Percentiles rank a stretch among this genome's conserved stretches.
Evolutionary conservation across 2,797 vertebrate genomes (phyloP).

Genomic region (Labeo calbasu): DNA sequence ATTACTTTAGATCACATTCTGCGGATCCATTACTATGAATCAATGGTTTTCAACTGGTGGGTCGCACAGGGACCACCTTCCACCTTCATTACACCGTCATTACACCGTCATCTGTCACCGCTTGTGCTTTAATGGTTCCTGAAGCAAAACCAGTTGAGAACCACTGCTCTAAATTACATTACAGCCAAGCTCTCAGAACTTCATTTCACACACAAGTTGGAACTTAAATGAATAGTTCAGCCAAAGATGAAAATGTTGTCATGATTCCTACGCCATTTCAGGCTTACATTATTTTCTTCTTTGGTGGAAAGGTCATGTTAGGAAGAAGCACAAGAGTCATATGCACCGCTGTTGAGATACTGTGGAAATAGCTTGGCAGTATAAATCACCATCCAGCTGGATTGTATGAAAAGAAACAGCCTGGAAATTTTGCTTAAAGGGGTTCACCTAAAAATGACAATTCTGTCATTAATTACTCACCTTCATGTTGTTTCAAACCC

Average conservation of each 20-base stretch:
- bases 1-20: slow-evolving; percentile 14
- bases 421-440: neutral
- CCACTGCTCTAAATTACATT: slow-evolving; percentile 13
- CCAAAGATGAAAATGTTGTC: neutral
- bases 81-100: slow-evolving; percentile 16
- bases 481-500: too few relatives aligned
- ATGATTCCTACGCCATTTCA: slow-evolving; percentile 7
- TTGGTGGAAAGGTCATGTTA: neutral
- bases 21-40: slow-evolving; percentile 20
- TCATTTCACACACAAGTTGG: slow-evolving; percentile 14
- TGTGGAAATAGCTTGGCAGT: neutral
- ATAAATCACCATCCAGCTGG: neutral
- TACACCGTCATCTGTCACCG: neutral
- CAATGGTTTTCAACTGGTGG: slow-evolving; percentile 14
- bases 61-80: neutral
- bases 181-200: slow-evolving; percentile 12
- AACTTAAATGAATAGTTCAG: neutral
- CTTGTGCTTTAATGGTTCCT: neutral
- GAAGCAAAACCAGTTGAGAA: slow-evolving; percentile 11
- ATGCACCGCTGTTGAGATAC: neutral
- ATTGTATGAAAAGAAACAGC: neutral
- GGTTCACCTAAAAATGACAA: too few relatives aligned
- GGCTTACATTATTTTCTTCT: neutral
- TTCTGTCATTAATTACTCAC: too few relatives aligned
- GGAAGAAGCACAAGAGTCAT: neutral